phyloP scores from a whole-genome alignment of 1,140 invertebrate species.

The Nautilus pompilius region DNA sequence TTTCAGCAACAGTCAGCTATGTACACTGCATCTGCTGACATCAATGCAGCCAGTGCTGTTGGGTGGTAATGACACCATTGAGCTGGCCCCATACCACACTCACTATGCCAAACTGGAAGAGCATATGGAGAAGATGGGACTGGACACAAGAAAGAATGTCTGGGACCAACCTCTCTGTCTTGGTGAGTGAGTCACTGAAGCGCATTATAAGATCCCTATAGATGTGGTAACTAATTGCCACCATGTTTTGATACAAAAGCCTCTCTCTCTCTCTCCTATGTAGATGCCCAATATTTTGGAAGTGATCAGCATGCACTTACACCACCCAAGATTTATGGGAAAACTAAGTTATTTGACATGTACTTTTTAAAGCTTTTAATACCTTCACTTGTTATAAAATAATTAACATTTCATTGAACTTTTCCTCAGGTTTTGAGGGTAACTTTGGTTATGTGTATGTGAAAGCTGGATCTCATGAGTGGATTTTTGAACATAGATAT shows the following conservation, averaged over 20 bases:
- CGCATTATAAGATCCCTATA: too few species aligned
- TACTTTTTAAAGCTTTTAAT: too few species aligned
- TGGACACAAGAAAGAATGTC: conserved; percentile 35
- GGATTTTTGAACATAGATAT: too few species aligned
- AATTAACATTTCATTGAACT: not conserved
- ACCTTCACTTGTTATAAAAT: too few species aligned
- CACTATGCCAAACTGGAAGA: conserved; percentile 49
- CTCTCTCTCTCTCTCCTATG: too few species aligned
- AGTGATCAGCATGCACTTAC: too few species aligned
- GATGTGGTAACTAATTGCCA: too few species aligned
- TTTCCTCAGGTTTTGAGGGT: not conserved
- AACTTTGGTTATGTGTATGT: not conserved
- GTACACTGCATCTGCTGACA: conserved; percentile 50
- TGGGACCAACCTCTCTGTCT: conserved; percentile 54
- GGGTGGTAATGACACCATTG: conserved; percentile 45
- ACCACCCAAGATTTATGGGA: too few species aligned
- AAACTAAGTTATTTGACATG: too few species aligned
- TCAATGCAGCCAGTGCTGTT: conserved; percentile 50
- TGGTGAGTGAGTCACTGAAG: conserved; percentile 32
- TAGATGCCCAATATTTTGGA: too few species aligned
- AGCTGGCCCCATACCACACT: conserved; percentile 53
- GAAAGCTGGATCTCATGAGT: not conserved
- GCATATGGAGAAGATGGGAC: conserved; percentile 41
- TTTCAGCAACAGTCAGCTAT: conserved; percentile 47
- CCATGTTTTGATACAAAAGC: too few species aligned